Percentiles rank a stretch among this genome's conserved stretches.
Conservation (phyloP, 2,113 vertebrate genomes). For the Antidorcas marsupialis region DNA sequence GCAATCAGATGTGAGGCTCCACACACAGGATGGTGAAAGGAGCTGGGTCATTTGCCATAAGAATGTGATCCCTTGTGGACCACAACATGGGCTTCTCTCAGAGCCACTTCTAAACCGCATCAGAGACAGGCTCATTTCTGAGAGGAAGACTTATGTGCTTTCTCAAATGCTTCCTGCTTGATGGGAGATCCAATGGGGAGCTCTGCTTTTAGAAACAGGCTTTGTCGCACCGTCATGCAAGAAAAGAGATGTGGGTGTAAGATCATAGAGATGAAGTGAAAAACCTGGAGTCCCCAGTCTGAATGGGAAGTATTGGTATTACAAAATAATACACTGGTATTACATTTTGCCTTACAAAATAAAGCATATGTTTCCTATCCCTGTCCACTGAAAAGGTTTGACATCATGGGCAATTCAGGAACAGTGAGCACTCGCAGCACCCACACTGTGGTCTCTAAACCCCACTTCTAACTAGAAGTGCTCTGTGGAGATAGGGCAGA, state of each 20-base stretch:
- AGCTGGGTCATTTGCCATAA: neutral
- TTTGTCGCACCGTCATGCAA: neutral
- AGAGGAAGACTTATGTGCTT: neutral
- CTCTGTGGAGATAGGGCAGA: neutral
- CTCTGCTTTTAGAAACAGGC: neutral
- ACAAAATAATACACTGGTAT: neutral
- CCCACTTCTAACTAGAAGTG: neutral
- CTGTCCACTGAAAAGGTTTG: neutral
- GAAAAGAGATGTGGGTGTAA: neutral
- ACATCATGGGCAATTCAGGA: neutral
- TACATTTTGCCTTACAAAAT: neutral
- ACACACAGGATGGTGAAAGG: neutral
- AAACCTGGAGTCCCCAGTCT: neutral
- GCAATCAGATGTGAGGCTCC: neutral
- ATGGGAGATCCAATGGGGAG: fast-evolving
- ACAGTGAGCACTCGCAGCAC: neutral
- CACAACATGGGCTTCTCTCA: neutral
- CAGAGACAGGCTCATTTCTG: neutral
- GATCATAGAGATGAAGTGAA: neutral
- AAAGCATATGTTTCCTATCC: neutral
- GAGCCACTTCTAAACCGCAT: neutral
- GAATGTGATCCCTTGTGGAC: neutral
- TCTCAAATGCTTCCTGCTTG: neutral
- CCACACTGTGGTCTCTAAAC: neutral
- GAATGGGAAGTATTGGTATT: neutral